These are phyloP conservation scores for Oxycera nigricornis DNA, from an alignment of 2,888 invertebrate species.

Conservation along the genomic window DNA sequence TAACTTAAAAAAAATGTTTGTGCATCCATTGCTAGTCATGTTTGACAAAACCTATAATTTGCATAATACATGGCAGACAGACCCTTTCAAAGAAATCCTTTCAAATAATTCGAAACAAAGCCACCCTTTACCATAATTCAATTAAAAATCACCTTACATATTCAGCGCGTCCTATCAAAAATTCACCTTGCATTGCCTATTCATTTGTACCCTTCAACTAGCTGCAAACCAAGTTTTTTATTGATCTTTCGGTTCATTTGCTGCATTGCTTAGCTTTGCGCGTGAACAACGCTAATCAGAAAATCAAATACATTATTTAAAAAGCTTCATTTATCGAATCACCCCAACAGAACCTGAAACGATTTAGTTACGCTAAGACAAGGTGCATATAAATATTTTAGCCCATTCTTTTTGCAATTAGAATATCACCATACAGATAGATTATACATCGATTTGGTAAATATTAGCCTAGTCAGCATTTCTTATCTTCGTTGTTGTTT, in stretches of 20 bases:
- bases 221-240: background rate
- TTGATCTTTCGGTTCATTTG: background rate
- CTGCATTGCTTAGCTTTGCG: conserved; percentile 20
- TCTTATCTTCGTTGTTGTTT: background rate
- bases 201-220: background rate
- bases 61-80: too few relatives aligned
- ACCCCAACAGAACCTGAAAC: background rate
- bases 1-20: too few relatives aligned
- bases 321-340: conserved; percentile 40
- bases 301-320: conserved; percentile 43
- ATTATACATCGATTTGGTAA: background rate
- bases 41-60: too few relatives aligned
- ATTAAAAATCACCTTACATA: conserved; percentile 6
- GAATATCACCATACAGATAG: too few relatives aligned
- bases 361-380: too few relatives aligned
- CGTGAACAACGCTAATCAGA: conserved; percentile 34
- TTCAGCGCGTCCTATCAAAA: background rate
- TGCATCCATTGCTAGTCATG: background rate
- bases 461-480: too few relatives aligned
- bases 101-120: background rate
- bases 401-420: too few relatives aligned
- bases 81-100: too few relatives aligned
- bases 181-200: conserved; percentile 3
- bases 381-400: background rate
- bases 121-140: background rate